Conservation (phyloP, 2,797 vertebrate genomes). For the Poecilia picta region DNA sequence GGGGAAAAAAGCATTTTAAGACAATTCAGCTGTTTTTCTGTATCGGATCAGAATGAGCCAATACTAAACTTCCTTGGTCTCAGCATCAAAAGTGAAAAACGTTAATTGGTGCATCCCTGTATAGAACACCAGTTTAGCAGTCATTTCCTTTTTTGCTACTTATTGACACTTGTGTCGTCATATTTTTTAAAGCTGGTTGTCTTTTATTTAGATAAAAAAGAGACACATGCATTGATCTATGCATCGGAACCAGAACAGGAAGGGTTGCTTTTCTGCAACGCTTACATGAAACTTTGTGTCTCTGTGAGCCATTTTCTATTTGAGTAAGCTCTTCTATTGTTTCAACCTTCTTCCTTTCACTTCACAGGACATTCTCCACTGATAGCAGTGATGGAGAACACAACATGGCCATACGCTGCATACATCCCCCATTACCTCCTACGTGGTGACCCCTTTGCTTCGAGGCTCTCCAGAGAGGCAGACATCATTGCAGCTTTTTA, state of each 20-base stretch:
- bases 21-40: too few species aligned
- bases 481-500: slow-evolving; percentile 91
- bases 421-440: slow-evolving; percentile 83
- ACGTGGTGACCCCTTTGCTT: slow-evolving; percentile 87
- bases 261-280: not conserved
- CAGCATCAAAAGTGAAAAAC: too few species aligned
- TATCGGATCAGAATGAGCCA: too few species aligned
- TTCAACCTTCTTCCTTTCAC: slow-evolving; percentile 34
- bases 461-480: slow-evolving; percentile 89
- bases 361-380: slow-evolving; percentile 58
- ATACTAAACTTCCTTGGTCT: too few species aligned
- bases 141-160: not conserved
- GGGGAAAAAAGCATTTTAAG: too few species aligned
- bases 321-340: slow-evolving; percentile 18
- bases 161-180: not conserved
- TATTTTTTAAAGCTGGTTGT: not conserved
- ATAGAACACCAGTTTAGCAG: not conserved
- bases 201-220: not conserved
- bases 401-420: slow-evolving; percentile 63
- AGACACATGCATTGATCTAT: not conserved
- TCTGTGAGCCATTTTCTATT: slow-evolving; percentile 13
- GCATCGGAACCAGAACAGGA: not conserved
- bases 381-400: slow-evolving; percentile 82
- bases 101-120: not conserved
- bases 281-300: not conserved